These are phyloP conservation scores for Heliconius eleuchia DNA, from an alignment of 1,140 invertebrate species.

Conservation along the genomic window DNA sequence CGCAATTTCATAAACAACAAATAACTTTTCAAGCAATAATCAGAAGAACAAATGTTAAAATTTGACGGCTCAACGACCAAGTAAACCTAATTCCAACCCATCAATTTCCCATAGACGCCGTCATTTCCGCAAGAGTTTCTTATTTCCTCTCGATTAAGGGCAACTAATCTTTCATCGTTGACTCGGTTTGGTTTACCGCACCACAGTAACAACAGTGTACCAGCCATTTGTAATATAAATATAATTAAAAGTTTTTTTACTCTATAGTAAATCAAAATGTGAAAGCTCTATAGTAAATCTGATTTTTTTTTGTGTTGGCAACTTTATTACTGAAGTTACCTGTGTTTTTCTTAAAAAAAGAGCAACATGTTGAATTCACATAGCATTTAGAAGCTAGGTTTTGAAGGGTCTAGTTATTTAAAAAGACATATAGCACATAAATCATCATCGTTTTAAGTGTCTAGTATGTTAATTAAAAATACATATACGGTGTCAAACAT, in stretches of 20 bases:
- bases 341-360: no score
- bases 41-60: constrained; percentile 11
- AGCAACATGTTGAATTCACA: no score
- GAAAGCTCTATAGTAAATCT: no score
- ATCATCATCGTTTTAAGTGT: no score
- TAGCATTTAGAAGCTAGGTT: no score
- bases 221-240: constrained; percentile 1
- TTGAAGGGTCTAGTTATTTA: no score
- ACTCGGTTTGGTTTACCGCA: constrained; percentile 19
- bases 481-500: no score
- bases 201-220: constrained; percentile 1
- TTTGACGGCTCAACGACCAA: constrained; percentile 17
- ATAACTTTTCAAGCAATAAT: not conserved
- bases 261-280: no score
- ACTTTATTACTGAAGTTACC: no score
- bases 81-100: constrained; percentile 33
- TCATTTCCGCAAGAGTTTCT: constrained; percentile 43
- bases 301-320: no score
- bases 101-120: constrained; percentile 33
- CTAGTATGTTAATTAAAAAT: no score
- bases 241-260: not conserved
- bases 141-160: constrained; percentile 44
- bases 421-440: no score
- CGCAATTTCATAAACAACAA: not conserved
- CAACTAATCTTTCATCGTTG: constrained; percentile 39